These are phyloP conservation scores for Invenusta paracnida DNA, from an alignment of 2,888 invertebrate genomes.

Conservation along the genomic window DNA sequence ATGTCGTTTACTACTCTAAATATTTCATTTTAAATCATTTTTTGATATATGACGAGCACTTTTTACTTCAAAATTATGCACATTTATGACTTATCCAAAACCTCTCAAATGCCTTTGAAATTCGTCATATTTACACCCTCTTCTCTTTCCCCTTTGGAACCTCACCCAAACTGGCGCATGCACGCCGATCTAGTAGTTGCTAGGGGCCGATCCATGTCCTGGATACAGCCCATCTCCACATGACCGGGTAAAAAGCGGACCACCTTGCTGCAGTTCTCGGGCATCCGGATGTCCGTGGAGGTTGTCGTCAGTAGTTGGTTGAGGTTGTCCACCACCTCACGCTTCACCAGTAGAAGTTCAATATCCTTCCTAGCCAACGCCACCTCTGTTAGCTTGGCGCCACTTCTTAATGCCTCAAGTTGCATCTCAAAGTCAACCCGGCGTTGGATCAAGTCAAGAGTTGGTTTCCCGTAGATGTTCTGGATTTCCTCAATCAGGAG, in stretches of 20 bases:
- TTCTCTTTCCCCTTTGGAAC: too few relatives aligned
- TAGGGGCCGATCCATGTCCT: slow-evolving; percentile 53
- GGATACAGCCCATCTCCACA: slow-evolving; percentile 55
- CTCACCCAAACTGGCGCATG: too few relatives aligned
- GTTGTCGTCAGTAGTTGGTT: too few relatives aligned
- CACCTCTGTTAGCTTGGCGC: slow-evolving; percentile 59
- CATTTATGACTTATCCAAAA: too few relatives aligned
- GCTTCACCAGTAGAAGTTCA: slow-evolving; percentile 59
- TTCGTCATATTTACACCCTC: too few relatives aligned
- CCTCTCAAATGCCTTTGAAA: too few relatives aligned
- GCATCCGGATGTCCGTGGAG: too few relatives aligned
- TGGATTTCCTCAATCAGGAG: slow-evolving; percentile 58
- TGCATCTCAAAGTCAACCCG: slow-evolving; percentile 51
- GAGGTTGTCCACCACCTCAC: slow-evolving; percentile 60
- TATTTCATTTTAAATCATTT: too few relatives aligned
- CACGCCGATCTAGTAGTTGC: too few relatives aligned
- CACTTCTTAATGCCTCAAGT: slow-evolving; percentile 58
- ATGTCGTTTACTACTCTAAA: too few relatives aligned
- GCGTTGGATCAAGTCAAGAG: slow-evolving; percentile 56
- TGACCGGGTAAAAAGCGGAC: slow-evolving; percentile 55
- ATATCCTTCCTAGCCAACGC: slow-evolving; percentile 61
- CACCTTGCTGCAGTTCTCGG: slow-evolving; percentile 53
- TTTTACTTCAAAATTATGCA: too few relatives aligned
- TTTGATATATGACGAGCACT: too few relatives aligned
- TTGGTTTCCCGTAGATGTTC: slow-evolving; percentile 55